A percentile compares a stretch with the other conserved stretches of the same genome.
Conservation (phyloP, 2,888 invertebrate genomes). For the Eilema sororculum region DNA sequence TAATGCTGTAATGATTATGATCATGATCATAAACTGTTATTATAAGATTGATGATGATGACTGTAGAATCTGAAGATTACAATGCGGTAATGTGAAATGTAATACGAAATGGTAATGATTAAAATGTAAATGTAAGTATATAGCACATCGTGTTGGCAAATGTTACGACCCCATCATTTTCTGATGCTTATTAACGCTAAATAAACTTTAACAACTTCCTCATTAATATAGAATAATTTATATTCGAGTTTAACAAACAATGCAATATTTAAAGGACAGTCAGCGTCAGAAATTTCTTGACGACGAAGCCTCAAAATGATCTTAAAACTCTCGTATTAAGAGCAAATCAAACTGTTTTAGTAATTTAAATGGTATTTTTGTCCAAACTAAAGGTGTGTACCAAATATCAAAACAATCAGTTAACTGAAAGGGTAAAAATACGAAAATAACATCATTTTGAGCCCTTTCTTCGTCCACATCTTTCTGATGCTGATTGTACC, state of each 20-base stretch:
- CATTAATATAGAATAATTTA: not conserved
- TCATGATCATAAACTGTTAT: not conserved
- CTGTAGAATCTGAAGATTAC: not conserved
- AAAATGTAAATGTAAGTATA: not conserved
- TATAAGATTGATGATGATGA: not conserved
- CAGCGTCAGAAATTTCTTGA: too few relatives aligned
- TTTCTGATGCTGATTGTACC: too few relatives aligned
- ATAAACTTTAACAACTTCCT: slow-evolving; percentile 7
- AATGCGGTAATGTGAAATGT: not conserved
- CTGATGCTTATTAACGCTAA: slow-evolving; percentile 5
- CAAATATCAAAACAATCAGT: too few relatives aligned
- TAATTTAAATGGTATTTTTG: too few relatives aligned
- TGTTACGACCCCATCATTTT: not conserved
- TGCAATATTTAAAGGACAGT: too few relatives aligned
- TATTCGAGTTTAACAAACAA: not conserved
- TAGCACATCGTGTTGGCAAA: not conserved
- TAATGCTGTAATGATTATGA: not conserved
- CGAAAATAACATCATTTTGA: too few relatives aligned
- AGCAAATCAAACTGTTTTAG: too few relatives aligned
- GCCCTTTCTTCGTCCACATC: too few relatives aligned
- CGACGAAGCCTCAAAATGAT: too few relatives aligned
- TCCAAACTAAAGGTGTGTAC: too few relatives aligned
- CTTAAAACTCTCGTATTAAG: too few relatives aligned
- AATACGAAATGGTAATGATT: not conserved
- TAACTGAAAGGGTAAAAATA: too few relatives aligned